These are phyloP conservation scores for Pithys albifrons DNA, from an alignment of 2,113 vertebrate genomes.

Conservation along the genomic window DNA sequence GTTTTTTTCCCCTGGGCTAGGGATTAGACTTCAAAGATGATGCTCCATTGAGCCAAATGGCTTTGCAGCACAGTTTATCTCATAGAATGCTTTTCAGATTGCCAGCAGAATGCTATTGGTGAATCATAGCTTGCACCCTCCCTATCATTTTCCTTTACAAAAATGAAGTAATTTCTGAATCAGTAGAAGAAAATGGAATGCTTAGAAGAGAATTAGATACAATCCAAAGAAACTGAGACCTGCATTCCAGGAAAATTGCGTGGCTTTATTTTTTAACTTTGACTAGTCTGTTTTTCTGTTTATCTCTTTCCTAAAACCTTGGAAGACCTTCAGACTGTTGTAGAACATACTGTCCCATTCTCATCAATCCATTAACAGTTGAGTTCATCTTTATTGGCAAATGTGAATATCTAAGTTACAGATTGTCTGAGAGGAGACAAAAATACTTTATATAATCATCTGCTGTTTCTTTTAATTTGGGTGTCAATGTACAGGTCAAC, in stretches of 20 bases:
- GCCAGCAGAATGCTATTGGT: not conserved
- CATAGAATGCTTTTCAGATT: not conserved
- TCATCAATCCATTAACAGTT: not conserved
- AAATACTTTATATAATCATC: not conserved
- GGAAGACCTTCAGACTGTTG: not conserved
- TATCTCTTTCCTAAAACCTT: not conserved
- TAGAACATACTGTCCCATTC: not conserved
- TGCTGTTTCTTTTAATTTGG: not conserved
- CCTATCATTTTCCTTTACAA: not conserved
- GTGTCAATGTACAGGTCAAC: not conserved
- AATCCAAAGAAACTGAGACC: not conserved
- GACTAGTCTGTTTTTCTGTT: not conserved
- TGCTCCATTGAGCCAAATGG: not conserved
- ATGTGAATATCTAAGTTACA: not conserved
- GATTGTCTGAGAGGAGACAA: not conserved
- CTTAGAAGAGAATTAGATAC: not conserved
- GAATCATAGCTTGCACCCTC: not conserved
- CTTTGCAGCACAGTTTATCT: not conserved
- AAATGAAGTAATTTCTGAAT: not conserved
- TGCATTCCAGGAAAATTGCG: not conserved
- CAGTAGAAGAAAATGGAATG: not conserved
- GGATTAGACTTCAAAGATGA: not conserved
- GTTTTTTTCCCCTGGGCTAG: not conserved
- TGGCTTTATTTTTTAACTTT: not conserved
- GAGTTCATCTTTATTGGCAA: not conserved